Conservation (phyloP, 2,797 vertebrate species). For the Anguilla obscura region DNA sequence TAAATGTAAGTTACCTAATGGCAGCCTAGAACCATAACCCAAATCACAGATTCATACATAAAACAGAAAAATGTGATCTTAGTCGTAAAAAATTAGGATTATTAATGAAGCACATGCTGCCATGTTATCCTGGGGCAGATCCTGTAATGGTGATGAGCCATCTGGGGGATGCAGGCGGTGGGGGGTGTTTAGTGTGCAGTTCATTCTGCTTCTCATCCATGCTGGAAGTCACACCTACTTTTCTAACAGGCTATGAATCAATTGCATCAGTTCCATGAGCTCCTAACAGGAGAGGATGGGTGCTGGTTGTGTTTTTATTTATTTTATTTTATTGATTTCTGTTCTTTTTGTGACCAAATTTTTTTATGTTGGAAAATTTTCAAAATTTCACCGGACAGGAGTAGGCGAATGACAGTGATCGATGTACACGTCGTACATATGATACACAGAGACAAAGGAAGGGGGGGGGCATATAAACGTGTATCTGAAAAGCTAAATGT, state of each 20-base stretch:
- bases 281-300: not conserved
- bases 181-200: not conserved
- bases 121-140: not conserved
- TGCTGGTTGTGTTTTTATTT: not conserved
- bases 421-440: not conserved
- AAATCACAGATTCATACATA: not conserved
- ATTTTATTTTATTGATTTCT: too few relatives aligned
- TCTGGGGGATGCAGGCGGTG: not conserved
- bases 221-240: not conserved
- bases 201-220: not conserved
- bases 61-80: not conserved
- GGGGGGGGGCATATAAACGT: not conserved
- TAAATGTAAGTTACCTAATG: not conserved
- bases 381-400: not conserved
- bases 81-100: not conserved
- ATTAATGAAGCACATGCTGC: too few relatives aligned
- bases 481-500: not conserved
- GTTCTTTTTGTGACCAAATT: too few relatives aligned
- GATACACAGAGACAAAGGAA: not conserved
- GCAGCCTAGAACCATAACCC: not conserved
- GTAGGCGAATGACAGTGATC: not conserved
- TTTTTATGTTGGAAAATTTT: not conserved
- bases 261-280: not conserved
- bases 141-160: not conserved
- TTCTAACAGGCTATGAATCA: not conserved